Evolutionary conservation across 1,140 invertebrate genomes (phyloP).

Genomic region (Saccostrea cuccullata): DNA sequence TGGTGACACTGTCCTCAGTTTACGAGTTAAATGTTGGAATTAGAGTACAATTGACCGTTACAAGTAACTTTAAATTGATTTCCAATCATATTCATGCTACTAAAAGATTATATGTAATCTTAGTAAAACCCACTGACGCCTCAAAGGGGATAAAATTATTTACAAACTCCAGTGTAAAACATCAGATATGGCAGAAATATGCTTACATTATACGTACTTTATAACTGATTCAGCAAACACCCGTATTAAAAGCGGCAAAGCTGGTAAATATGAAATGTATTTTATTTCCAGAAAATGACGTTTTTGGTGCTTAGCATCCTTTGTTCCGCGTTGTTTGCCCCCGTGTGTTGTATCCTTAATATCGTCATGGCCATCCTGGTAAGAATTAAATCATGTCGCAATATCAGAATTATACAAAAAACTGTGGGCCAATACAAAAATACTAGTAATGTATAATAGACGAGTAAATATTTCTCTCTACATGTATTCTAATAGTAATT

Average conservation of each 20-base stretch:
- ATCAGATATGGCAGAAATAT: neutral
- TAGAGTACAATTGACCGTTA: neutral
- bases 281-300: slow-evolving; percentile 60
- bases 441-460: too few relatives aligned
- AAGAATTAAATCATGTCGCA: slow-evolving; percentile 4
- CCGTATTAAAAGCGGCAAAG: neutral
- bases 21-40: neutral
- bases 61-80: neutral
- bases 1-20: too few relatives aligned
- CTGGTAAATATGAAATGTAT: neutral
- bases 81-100: neutral
- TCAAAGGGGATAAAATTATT: neutral
- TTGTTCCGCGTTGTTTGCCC: slow-evolving; percentile 62
- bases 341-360: slow-evolving; percentile 52
- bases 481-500: too few relatives aligned
- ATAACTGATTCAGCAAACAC: neutral
- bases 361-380: slow-evolving; percentile 58
- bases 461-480: too few relatives aligned
- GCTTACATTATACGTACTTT: neutral
- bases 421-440: too few relatives aligned
- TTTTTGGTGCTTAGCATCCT: slow-evolving; percentile 63
- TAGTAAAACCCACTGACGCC: neutral
- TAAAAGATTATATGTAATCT: neutral
- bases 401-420: too few relatives aligned
- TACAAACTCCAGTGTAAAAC: neutral